Evolutionary conservation across 2,888 invertebrate species (phyloP).

Genomic region (Elegia similella): DNA sequence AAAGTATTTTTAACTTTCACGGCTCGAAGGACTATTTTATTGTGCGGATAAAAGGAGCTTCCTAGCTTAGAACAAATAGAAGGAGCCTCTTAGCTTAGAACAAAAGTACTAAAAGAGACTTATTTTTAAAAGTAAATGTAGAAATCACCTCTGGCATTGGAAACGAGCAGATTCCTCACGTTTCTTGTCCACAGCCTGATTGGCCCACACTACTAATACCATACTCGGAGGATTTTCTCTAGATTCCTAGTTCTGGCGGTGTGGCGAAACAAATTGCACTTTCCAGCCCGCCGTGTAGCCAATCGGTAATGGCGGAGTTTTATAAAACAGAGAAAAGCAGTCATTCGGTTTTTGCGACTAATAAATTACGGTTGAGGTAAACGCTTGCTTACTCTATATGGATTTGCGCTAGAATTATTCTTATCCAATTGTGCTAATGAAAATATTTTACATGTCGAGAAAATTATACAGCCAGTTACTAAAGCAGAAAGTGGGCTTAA

Average conservation of each 20-base stretch:
- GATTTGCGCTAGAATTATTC: not conserved
- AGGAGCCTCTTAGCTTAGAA: no score
- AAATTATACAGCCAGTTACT: no score
- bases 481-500: no score
- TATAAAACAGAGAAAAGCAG: not conserved
- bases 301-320: constrained; percentile 4
- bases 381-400: not conserved
- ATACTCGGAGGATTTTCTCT: constrained; percentile 4
- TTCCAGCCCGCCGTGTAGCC: constrained; percentile 1
- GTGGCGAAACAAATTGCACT: constrained; percentile 16
- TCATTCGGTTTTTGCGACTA: not conserved
- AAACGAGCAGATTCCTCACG: no score
- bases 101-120: no score
- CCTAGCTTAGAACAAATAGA: no score
- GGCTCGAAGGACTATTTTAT: no score
- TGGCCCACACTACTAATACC: not conserved
- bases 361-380: not conserved
- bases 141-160: no score
- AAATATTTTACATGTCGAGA: no score
- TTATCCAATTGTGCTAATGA: no score
- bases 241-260: constrained; percentile 21
- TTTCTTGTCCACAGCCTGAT: not conserved
- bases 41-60: no score
- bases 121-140: not conserved
- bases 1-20: no score